These are phyloP conservation scores for Poeciliopsis turneri DNA, from an alignment of 2,797 vertebrate species.

Conservation along the genomic window DNA sequence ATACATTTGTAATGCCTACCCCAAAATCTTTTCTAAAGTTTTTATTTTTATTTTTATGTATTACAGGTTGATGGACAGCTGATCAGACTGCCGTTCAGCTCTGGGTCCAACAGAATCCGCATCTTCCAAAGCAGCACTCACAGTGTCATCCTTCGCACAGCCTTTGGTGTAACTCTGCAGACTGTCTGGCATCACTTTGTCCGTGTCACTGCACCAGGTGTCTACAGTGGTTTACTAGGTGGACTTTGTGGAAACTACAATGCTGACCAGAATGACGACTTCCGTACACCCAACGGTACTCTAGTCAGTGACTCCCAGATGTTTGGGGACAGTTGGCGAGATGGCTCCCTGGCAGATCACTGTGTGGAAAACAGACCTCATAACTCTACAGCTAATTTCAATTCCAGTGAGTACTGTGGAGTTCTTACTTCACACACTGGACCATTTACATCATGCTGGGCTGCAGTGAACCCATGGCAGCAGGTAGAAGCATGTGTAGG, in stretches of 20 bases:
- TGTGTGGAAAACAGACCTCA: slow-evolving; percentile 38
- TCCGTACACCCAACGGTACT: slow-evolving; percentile 44
- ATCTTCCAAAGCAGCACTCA: slow-evolving; percentile 67
- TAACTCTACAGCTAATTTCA: slow-evolving; percentile 1
- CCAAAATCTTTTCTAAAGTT: no score
- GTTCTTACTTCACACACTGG: slow-evolving; percentile 54
- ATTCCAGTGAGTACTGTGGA: slow-evolving; percentile 53
- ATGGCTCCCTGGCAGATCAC: slow-evolving; percentile 37
- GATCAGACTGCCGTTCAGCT: slow-evolving; percentile 61
- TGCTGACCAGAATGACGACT: slow-evolving; percentile 61
- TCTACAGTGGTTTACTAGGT: slow-evolving; percentile 62
- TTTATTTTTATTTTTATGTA: no score
- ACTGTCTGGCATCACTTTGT: slow-evolving; percentile 69
- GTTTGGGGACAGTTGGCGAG: slow-evolving; percentile 73
- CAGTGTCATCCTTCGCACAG: slow-evolving; percentile 63
- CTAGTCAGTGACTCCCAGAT: slow-evolving; percentile 30
- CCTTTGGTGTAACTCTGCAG: slow-evolving; percentile 70
- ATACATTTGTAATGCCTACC: no score
- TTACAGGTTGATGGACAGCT: slow-evolving; percentile 68
- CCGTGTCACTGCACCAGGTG: slow-evolving; percentile 57
- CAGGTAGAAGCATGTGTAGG: slow-evolving; percentile 48
- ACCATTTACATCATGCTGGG: slow-evolving; percentile 68
- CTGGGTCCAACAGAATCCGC: slow-evolving; percentile 22
- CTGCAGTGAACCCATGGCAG: slow-evolving; percentile 26
- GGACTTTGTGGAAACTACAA: slow-evolving; percentile 77